Evolutionary conservation across 2,113 vertebrate species (phyloP).

Genomic region (Corythaixoides concolor): DNA sequence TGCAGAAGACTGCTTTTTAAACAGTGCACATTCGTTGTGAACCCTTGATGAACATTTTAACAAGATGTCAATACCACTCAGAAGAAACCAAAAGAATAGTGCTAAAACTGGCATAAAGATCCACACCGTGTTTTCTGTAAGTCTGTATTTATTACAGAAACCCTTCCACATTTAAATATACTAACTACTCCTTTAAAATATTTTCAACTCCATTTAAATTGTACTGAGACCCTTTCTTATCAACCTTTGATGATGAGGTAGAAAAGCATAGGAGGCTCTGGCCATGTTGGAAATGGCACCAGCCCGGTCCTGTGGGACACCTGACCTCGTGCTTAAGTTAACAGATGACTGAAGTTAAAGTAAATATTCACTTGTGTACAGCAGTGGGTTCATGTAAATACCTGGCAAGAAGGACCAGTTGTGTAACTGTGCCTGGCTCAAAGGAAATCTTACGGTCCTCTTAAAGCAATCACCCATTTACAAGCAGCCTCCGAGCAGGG

Average conservation of each 20-base stretch:
- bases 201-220: background rate
- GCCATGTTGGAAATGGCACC: rapidly evolving
- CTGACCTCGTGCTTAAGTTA: background rate
- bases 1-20: background rate
- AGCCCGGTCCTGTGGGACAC: background rate
- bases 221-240: background rate
- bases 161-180: background rate
- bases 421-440: background rate
- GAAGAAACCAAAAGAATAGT: background rate
- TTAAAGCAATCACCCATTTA: background rate
- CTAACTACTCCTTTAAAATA: background rate
- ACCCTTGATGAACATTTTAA: background rate
- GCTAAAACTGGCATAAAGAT: background rate
- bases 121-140: background rate
- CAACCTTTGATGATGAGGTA: background rate
- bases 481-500: background rate
- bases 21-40: background rate
- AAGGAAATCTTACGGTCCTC: background rate
- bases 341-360: background rate
- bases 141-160: background rate
- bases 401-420: background rate
- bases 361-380: background rate
- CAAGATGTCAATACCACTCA: background rate
- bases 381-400: background rate
- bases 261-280: background rate